A percentile compares a stretch with the other conserved stretches of the same genome.
Evolutionary conservation across 2,113 vertebrate genomes (phyloP).

Genomic region (Cercopithecus mona): DNA sequence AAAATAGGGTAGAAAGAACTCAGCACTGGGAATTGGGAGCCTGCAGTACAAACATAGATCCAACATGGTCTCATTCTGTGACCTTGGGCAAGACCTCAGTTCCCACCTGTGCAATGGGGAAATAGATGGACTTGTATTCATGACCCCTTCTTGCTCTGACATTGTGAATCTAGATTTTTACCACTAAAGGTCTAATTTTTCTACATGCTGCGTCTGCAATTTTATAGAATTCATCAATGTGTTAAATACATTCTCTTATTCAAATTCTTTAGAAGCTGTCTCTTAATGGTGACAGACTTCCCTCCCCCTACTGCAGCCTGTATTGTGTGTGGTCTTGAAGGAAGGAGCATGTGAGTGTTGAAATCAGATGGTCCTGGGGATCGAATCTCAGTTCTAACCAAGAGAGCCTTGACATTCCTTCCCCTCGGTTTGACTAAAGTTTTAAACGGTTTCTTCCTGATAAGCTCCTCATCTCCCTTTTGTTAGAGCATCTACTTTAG

Average conservation of each 20-base stretch:
- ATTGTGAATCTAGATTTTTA: conserved; percentile 5
- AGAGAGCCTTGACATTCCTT: background rate
- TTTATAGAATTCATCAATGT: background rate
- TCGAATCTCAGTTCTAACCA: background rate
- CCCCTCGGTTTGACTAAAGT: background rate
- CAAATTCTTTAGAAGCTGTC: conserved; percentile 18
- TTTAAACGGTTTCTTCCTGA: background rate
- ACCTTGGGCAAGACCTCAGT: background rate
- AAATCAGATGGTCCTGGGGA: background rate
- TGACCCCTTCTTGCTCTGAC: conserved; percentile 7
- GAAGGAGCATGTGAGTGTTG: background rate
- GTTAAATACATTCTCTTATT: conserved; percentile 37
- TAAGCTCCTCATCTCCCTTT: background rate
- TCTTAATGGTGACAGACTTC: background rate
- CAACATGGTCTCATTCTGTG: background rate
- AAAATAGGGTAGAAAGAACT: background rate
- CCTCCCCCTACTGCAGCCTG: background rate
- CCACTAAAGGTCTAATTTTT: conserved; percentile 9
- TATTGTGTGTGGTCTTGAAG: background rate
- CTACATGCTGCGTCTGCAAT: background rate
- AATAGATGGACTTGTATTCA: background rate
- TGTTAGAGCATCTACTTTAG: background rate
- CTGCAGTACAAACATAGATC: background rate
- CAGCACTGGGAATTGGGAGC: background rate
- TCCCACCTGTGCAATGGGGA: background rate